Evolutionary conservation across 2,113 vertebrate genomes (phyloP).

Genomic region (Antigone vipio): DNA sequence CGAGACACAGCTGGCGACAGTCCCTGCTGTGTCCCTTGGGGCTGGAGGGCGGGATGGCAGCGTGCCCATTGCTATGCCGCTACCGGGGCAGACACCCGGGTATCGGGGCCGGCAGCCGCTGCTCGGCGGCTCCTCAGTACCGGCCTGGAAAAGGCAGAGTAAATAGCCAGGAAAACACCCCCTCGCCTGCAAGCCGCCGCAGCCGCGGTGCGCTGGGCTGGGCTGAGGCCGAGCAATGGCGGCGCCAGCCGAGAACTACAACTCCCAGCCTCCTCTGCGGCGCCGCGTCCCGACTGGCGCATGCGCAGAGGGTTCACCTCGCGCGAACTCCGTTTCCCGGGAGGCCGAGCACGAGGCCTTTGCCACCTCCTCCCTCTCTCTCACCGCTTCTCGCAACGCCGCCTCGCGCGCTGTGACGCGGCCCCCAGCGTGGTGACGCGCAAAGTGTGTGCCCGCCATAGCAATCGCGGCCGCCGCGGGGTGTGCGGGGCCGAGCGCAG

Average conservation of each 20-base stretch:
- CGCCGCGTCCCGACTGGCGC: rapidly evolving
- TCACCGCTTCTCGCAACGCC: neutral
- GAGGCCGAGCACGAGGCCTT: neutral
- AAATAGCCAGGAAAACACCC: no score
- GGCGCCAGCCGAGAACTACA: rapidly evolving
- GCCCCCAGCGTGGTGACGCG: slow-evolving; percentile 62
- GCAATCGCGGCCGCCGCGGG: slow-evolving; percentile 67
- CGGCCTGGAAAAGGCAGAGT: neutral
- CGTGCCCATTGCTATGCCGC: neutral
- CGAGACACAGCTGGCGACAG: rapidly evolving
- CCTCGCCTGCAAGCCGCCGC: no score
- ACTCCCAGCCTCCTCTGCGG: neutral
- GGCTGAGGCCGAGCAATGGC: rapidly evolving
- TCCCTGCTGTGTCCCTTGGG: neutral
- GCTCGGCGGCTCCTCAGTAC: neutral
- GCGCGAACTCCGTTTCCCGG: slow-evolving; percentile 50
- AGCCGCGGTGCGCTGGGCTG: rapidly evolving
- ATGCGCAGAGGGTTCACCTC: rapidly evolving
- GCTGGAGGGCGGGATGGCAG: neutral
- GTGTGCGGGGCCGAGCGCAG: slow-evolving; percentile 64
- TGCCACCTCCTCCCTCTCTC: no score
- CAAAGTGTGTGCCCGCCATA: slow-evolving; percentile 72
- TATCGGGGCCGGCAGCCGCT: neutral
- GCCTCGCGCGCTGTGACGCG: slow-evolving; percentile 9
- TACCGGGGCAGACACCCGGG: neutral